Evolutionary conservation across 2,888 invertebrate genomes (phyloP).

Genomic region (Orgyia antiqua): DNA sequence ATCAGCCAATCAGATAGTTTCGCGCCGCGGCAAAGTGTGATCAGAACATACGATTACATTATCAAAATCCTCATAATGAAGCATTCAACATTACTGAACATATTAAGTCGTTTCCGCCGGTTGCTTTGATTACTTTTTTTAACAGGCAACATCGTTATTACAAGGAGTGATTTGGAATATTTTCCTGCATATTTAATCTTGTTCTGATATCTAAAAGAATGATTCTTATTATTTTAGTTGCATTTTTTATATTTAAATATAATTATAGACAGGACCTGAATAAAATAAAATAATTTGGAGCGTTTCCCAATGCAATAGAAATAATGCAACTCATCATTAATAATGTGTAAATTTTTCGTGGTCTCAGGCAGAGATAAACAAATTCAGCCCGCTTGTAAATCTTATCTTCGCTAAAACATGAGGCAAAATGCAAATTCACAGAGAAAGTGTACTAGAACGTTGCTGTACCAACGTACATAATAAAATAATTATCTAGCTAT

Average conservation of each 20-base stretch:
- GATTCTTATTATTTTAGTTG: constrained; percentile 20
- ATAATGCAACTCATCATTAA: too few relatives aligned
- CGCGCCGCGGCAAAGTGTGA: constrained; percentile 44
- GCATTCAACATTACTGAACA: constrained; percentile 35
- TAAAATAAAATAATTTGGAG: background rate
- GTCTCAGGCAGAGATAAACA: too few relatives aligned
- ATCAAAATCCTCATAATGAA: constrained; percentile 51
- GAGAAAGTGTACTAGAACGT: constrained; percentile 55
- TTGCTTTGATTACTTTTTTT: constrained; percentile 38
- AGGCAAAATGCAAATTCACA: constrained; percentile 50
- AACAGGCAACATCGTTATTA: constrained; percentile 44
- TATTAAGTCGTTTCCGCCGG: constrained; percentile 56
- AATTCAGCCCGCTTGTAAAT: too few relatives aligned
- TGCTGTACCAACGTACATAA: constrained; percentile 39
- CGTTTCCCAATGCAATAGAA: background rate
- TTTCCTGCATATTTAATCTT: constrained; percentile 38
- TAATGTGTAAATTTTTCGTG: too few relatives aligned
- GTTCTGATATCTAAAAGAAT: constrained; percentile 34
- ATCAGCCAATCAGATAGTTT: constrained; percentile 43
- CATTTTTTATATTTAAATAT: background rate
- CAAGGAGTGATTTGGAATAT: constrained; percentile 55
- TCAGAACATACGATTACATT: constrained; percentile 39
- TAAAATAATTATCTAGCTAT: constrained; percentile 50
- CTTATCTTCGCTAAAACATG: too few relatives aligned
- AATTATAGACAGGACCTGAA: constrained; percentile 8